Evolutionary conservation across 2,888 invertebrate species (phyloP).

Genomic region (Mythimna pallens): DNA sequence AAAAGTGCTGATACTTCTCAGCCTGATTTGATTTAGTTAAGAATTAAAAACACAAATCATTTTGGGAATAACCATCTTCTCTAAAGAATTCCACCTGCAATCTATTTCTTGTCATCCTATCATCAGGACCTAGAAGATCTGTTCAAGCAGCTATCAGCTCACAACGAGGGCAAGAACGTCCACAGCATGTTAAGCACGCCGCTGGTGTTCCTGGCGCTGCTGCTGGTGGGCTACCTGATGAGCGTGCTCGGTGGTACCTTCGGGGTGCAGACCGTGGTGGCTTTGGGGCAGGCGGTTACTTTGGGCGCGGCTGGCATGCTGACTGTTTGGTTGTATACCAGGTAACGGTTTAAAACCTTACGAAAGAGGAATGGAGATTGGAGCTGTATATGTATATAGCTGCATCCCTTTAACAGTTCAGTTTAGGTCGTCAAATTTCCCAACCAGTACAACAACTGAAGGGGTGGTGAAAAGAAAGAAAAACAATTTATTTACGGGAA

Average conservation of each 20-base stretch:
- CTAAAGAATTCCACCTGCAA: background rate
- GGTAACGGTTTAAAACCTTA: constrained; percentile 86
- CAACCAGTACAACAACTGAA: no score
- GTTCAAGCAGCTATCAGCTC: constrained; percentile 95
- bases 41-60: no score
- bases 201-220: constrained; percentile 95
- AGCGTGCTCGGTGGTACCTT: constrained; percentile 95
- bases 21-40: no score
- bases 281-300: constrained; percentile 94
- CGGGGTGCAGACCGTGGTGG: constrained; percentile 94
- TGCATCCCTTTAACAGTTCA: no score
- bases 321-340: constrained; percentile 96
- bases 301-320: constrained; percentile 94
- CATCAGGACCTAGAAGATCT: constrained; percentile 95
- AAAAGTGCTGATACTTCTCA: no score
- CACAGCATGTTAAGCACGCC: constrained; percentile 98
- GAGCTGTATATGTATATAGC: no score
- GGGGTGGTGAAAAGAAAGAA: no score
- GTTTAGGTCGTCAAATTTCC: no score
- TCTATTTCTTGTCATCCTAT: background rate
- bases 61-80: no score
- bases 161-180: constrained; percentile 99
- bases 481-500: no score
- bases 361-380: no score
- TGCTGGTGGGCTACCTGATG: constrained; percentile 95